phyloP scores from a whole-genome alignment of 2,113 vertebrate species.

The Oreochromis niloticus region DNA sequence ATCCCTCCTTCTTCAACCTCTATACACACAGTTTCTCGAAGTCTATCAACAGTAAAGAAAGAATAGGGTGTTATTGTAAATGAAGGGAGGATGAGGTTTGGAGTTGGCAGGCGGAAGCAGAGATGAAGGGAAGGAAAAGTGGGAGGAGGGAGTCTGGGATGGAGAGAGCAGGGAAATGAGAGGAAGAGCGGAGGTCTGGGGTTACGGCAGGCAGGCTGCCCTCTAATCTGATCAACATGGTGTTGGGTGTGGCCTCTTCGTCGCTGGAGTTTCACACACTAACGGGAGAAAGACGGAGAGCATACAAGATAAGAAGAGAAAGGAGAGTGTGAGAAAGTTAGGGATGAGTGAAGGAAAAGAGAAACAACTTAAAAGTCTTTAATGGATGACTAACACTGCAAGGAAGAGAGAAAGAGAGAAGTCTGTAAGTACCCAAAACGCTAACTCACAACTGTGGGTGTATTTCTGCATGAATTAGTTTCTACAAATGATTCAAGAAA shows the following conservation, averaged over 20 bases:
- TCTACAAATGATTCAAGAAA: not conserved
- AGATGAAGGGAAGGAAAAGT: slow-evolving; percentile 28
- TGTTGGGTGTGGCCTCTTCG: slow-evolving; percentile 63
- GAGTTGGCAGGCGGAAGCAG: slow-evolving; percentile 7
- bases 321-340: not conserved
- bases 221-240: slow-evolving; percentile 70
- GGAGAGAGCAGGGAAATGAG: slow-evolving; percentile 29
- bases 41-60: not conserved
- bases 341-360: not conserved
- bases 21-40: not conserved
- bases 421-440: slow-evolving; percentile 20
- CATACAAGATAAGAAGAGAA: not conserved
- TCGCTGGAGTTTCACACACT: slow-evolving; percentile 4
- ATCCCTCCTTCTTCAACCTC: not conserved
- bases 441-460: not conserved
- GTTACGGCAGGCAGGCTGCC: slow-evolving; percentile 47
- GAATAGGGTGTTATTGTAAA: not conserved
- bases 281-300: not conserved
- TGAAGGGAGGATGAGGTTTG: slow-evolving; percentile 35
- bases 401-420: not conserved
- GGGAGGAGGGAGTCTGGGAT: not conserved
- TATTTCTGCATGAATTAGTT: not conserved
- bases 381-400: not conserved
- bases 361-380: not conserved
- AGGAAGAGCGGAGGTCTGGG: slow-evolving; percentile 46